These are phyloP conservation scores for Clarias platycephalus DNA, from an alignment of 2,797 vertebrate species.

Conservation along the genomic window DNA sequence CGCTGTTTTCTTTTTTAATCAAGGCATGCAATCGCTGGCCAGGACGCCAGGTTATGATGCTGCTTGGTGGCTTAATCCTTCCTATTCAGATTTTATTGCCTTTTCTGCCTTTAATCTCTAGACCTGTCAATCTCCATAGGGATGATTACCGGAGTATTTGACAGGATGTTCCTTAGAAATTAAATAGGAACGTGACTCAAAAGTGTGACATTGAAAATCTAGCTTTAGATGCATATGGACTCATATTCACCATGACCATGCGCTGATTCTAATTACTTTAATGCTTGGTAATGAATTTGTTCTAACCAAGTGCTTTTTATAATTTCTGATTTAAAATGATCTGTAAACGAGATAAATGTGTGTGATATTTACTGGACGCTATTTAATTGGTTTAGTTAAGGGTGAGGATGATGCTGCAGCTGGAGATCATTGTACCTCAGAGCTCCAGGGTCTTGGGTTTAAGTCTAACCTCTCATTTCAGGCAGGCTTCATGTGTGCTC, in stretches of 20 bases:
- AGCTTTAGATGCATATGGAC: constrained; percentile 69
- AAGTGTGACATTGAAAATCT: constrained; percentile 72
- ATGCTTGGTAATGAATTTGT: background rate
- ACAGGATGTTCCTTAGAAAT: constrained; percentile 69
- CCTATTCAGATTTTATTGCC: constrained; percentile 58
- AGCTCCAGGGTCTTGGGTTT: background rate
- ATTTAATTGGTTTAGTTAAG: background rate
- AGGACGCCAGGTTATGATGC: constrained; percentile 47
- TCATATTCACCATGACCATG: constrained; percentile 58
- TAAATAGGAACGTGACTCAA: constrained; percentile 72
- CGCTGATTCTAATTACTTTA: background rate
- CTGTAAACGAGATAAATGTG: background rate
- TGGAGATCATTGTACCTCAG: background rate
- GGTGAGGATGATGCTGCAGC: background rate
- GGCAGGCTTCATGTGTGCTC: background rate
- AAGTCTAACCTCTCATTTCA: background rate
- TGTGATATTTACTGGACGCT: background rate
- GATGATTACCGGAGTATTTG: constrained; percentile 68
- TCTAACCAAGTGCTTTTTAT: background rate
- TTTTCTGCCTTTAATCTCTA: constrained; percentile 65
- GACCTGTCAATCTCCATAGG: constrained; percentile 61
- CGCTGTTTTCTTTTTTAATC: constrained; percentile 62
- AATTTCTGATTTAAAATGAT: background rate
- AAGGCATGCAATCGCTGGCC: constrained; percentile 51
- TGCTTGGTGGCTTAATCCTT: constrained; percentile 50